Percentiles rank a stretch among this genome's conserved stretches.
These are phyloP conservation scores for Agrochola litura DNA, from an alignment of 2,888 invertebrate genomes.

Conservation along the genomic window DNA sequence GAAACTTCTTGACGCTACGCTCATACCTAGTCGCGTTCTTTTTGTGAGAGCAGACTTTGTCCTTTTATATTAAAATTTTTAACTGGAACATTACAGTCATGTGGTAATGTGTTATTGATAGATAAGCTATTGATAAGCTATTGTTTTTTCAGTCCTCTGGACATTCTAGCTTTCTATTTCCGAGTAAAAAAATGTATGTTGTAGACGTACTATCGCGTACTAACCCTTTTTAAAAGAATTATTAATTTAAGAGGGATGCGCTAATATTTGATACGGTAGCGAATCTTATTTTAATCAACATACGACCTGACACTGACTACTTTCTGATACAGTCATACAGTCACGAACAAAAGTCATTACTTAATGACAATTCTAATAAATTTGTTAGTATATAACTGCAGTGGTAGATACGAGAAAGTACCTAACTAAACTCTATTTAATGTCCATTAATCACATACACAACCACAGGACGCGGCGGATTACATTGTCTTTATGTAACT, in stretches of 20 bases:
- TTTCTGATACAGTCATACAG: background rate
- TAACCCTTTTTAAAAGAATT: background rate
- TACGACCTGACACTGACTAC: too few relatives aligned
- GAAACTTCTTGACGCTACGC: background rate
- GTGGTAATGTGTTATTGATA: background rate
- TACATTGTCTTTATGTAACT: conserved; percentile 1
- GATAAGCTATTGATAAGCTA: too few relatives aligned
- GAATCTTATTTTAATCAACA: too few relatives aligned
- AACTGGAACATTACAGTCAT: background rate
- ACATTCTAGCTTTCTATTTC: background rate
- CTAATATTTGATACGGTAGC: too few relatives aligned
- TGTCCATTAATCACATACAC: background rate
- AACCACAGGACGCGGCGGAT: background rate
- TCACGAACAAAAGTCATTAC: background rate
- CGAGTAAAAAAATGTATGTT: background rate
- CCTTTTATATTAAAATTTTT: background rate
- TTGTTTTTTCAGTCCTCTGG: background rate
- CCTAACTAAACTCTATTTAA: background rate
- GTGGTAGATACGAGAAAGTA: background rate
- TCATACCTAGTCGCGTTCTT: too few relatives aligned
- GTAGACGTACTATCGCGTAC: too few relatives aligned
- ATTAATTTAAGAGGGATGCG: background rate
- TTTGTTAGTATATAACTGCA: background rate
- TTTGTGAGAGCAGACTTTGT: background rate
- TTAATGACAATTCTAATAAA: background rate